These are phyloP conservation scores for Andrena flavipes DNA, from an alignment of 2,888 invertebrate genomes.

Conservation along the genomic window DNA sequence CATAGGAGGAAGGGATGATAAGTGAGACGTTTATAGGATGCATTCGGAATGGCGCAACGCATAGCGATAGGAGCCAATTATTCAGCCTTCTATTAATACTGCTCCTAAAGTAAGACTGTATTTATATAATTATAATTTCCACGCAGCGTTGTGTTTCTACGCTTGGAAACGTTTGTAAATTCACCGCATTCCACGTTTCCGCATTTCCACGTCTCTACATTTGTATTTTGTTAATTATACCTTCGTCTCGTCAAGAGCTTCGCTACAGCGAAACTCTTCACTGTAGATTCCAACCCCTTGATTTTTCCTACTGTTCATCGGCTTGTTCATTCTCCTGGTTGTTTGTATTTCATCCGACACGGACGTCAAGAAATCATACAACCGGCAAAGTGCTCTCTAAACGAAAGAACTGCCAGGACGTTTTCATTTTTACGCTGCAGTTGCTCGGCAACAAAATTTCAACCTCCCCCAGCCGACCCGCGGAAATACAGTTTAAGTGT, in stretches of 20 bases:
- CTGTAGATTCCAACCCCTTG: background rate
- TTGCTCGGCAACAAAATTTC: background rate
- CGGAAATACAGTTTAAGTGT: background rate
- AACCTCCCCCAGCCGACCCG: background rate
- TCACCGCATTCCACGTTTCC: background rate
- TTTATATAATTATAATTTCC: too few relatives aligned
- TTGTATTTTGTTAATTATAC: constrained; percentile 13
- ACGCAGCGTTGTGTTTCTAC: background rate
- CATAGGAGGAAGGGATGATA: background rate
- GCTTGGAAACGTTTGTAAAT: background rate
- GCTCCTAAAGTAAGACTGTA: too few relatives aligned
- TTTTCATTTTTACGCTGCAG: constrained; percentile 8
- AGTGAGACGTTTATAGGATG: background rate
- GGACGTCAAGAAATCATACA: constrained; percentile 14
- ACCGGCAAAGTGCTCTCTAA: background rate
- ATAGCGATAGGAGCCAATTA: background rate
- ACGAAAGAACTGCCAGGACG: background rate
- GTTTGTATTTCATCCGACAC: background rate
- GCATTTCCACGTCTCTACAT: background rate
- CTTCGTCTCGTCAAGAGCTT: background rate
- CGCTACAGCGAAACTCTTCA: background rate
- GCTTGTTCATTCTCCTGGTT: background rate
- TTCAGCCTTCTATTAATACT: background rate
- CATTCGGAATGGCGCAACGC: background rate
- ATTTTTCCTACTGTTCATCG: background rate